Evolutionary conservation across 2,113 vertebrate genomes (phyloP), one percentile per base, ranked within the genome.

Genomic region (Pteronura brasiliensis): DNA sequence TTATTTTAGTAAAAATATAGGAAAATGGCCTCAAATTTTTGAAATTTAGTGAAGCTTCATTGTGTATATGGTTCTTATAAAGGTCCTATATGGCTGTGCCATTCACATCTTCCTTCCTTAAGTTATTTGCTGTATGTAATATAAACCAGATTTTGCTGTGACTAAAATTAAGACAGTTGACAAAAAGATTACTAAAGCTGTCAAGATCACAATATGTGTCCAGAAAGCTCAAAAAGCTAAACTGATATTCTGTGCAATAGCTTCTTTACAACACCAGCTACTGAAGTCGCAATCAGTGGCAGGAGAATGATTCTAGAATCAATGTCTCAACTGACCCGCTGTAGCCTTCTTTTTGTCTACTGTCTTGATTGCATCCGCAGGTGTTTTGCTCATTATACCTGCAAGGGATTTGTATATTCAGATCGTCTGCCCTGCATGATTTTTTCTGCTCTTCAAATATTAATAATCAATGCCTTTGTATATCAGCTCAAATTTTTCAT

Each of bases 11-110:
- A 69, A 29, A 57, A 59, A 17, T 63, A 29, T 21, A 29, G 34
- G 29, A 76, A 47, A 13, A 71, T 57, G 34, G 0, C 13, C 18
- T 90, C 42, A 87, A 42, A 6, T 95, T 57, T 21, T 80, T 72
- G 31, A 42, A 92, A 44, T 39, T 4, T 39, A 18, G 11, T 47
- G 49, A 63, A 7, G 17, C 13, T 13, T 1, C 15, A 36, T 65
- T 80, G 23, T 86, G 55, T 67, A 67, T 17, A 14, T 55, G 27
- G 1, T 57, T 72, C 25, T 85, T 92, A 20, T 3, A 74, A 59
- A 39, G 7, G 49, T 71, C 5, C 15, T 47, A 20, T 3, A 15
- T 61, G 12, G 11, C 0, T 3, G 42, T 15, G 7, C 31, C 10
- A 31, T 4, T 93, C 20, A 42, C 3, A 23, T 87, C 77, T 72